Conservation (phyloP, 2,797 vertebrate species). For the Silurus aristotelis region DNA sequence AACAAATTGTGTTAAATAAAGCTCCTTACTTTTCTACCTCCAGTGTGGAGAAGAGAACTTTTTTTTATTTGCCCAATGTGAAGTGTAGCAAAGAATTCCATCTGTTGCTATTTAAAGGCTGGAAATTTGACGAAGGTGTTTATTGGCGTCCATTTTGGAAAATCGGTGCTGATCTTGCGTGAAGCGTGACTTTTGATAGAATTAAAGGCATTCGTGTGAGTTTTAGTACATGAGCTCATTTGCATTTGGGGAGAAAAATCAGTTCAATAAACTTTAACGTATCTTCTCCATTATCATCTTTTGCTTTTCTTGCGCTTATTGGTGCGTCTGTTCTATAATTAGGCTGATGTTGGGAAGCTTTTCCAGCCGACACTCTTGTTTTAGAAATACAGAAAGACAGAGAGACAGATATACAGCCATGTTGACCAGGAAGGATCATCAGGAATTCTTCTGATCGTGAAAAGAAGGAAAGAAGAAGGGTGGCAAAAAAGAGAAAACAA, state of each 20-base stretch:
- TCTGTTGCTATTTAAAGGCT: slow-evolving; percentile 61
- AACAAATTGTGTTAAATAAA: not conserved
- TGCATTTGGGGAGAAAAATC: slow-evolving; percentile 2
- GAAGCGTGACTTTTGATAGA: slow-evolving; percentile 53
- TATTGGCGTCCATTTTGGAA: slow-evolving; percentile 75
- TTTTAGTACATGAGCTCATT: slow-evolving; percentile 4
- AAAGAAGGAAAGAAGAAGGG: slow-evolving; percentile 27
- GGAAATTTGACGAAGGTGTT: slow-evolving; percentile 74
- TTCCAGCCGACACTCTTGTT: not conserved
- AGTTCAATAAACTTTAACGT: slow-evolving; percentile 14
- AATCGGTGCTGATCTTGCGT: slow-evolving; percentile 56
- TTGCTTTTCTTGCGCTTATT: not conserved
- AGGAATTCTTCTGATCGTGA: slow-evolving; percentile 50
- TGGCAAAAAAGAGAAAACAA: slow-evolving; percentile 64
- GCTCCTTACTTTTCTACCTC: not conserved
- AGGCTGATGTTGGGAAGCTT: not conserved
- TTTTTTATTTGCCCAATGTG: slow-evolving; percentile 35
- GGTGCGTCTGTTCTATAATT: not conserved
- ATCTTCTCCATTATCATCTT: not conserved
- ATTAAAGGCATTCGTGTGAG: slow-evolving; percentile 55
- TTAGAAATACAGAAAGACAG: slow-evolving; percentile 7
- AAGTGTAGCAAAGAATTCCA: slow-evolving; percentile 40
- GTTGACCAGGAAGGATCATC: slow-evolving; percentile 9
- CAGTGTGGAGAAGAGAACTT: not conserved
- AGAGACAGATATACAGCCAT: not conserved